Evolutionary conservation across 2,888 invertebrate genomes (phyloP).

Genomic region (Brenthis ino): DNA sequence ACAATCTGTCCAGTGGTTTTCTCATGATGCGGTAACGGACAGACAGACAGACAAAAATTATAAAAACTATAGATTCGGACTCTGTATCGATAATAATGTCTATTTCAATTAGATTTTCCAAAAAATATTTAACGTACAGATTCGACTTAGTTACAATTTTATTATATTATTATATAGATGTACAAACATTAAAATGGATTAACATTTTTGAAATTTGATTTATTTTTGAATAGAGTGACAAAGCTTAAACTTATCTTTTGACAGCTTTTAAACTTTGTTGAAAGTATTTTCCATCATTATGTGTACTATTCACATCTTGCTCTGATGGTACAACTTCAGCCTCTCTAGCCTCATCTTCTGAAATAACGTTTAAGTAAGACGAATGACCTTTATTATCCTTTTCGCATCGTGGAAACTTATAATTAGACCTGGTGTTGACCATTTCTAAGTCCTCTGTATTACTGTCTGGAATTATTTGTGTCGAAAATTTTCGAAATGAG

Average conservation of each 20-base stretch:
- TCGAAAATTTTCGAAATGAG: conserved; percentile 55
- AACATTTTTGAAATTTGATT: not conserved
- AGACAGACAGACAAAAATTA: too few relatives aligned
- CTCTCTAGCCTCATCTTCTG: conserved; percentile 52
- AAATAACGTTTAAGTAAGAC: conserved; percentile 54
- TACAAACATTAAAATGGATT: too few relatives aligned
- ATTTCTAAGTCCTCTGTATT: conserved; percentile 43
- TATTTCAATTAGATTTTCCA: too few relatives aligned
- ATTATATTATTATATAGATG: too few relatives aligned
- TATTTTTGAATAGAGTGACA: not conserved
- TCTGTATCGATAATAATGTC: too few relatives aligned
- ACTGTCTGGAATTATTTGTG: conserved; percentile 43
- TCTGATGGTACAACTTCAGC: not conserved
- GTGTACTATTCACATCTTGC: conserved; percentile 34
- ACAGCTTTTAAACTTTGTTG: conserved; percentile 31
- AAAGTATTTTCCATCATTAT: conserved; percentile 36
- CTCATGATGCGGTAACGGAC: too few relatives aligned
- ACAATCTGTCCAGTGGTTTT: too few relatives aligned
- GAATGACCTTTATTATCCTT: conserved; percentile 48
- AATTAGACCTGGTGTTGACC: conserved; percentile 55
- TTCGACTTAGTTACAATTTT: too few relatives aligned
- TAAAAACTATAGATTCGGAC: too few relatives aligned
- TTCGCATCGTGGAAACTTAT: conserved; percentile 62
- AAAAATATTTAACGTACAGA: too few relatives aligned
- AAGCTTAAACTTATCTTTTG: conserved; percentile 22